phyloP scores from a whole-genome alignment of 2,113 vertebrate species.

The Condylura cristata region DNA sequence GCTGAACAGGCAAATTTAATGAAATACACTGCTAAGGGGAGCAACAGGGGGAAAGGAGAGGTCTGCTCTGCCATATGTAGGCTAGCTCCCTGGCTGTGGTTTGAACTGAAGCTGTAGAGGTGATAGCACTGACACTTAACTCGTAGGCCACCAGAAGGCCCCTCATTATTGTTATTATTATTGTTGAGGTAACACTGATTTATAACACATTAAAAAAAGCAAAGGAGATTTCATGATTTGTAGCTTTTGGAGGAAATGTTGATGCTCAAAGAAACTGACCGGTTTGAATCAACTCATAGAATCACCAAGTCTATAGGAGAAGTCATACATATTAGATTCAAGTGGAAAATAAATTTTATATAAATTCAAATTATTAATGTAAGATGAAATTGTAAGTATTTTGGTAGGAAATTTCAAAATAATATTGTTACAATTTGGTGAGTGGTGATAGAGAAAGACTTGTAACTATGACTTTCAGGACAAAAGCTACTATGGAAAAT shows the following conservation, averaged over 20 bases:
- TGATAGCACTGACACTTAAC: too few relatives aligned
- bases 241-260: not conserved
- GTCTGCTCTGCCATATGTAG: too few relatives aligned
- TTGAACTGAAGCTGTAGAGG: too few relatives aligned
- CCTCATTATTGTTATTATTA: too few relatives aligned
- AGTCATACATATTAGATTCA: not conserved
- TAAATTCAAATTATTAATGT: conserved; percentile 35
- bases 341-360: not conserved
- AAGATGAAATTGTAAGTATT: not conserved
- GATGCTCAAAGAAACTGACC: not conserved
- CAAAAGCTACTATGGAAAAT: not conserved
- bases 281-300: not conserved
- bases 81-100: too few relatives aligned
- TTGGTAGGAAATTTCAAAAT: not conserved
- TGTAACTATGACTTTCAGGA: not conserved
- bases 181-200: too few relatives aligned
- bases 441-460: not conserved
- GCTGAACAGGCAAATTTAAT: too few relatives aligned
- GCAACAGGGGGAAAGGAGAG: too few relatives aligned
- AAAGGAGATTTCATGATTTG: not conserved
- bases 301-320: not conserved
- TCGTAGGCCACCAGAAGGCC: too few relatives aligned
- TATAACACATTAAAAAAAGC: not conserved
- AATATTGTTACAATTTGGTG: not conserved
- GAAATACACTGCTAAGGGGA: too few relatives aligned